phyloP scores from a whole-genome alignment of 2,113 vertebrate genomes.

The Columbina picui region DNA sequence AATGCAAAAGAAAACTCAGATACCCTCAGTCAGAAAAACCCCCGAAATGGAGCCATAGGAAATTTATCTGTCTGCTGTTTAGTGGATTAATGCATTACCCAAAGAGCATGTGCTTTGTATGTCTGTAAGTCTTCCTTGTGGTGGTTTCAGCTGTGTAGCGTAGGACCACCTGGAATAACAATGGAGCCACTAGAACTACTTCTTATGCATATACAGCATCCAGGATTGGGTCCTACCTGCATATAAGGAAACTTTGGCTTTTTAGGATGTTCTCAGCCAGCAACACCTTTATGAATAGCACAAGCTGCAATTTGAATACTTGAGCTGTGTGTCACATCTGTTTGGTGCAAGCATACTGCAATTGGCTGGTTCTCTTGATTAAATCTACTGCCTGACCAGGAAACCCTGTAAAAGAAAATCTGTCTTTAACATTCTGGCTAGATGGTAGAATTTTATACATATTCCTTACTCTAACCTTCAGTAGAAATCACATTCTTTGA shows the following conservation, averaged over 20 bases:
- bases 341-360: not conserved
- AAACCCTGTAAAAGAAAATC: conserved; percentile 20
- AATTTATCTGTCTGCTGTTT: not conserved
- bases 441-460: not conserved
- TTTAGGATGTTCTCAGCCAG: not conserved
- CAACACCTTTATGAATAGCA: not conserved
- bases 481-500: conserved; percentile 57
- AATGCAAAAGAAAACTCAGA: not conserved
- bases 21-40: not conserved
- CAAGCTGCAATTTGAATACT: not conserved
- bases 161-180: conserved; percentile 47
- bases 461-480: conserved; percentile 30
- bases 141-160: not conserved
- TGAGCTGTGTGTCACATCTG: not conserved
- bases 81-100: conserved; percentile 3
- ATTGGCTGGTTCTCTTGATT: not conserved
- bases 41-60: not conserved
- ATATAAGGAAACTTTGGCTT: not conserved
- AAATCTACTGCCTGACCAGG: conserved; percentile 11
- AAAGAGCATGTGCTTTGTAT: not conserved
- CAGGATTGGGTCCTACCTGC: not conserved
- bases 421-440: not conserved
- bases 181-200: not conserved
- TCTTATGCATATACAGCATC: not conserved
- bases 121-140: not conserved